Conservation (phyloP, 1,140 invertebrate genomes). For the Zaprionus tsacasi region DNA sequence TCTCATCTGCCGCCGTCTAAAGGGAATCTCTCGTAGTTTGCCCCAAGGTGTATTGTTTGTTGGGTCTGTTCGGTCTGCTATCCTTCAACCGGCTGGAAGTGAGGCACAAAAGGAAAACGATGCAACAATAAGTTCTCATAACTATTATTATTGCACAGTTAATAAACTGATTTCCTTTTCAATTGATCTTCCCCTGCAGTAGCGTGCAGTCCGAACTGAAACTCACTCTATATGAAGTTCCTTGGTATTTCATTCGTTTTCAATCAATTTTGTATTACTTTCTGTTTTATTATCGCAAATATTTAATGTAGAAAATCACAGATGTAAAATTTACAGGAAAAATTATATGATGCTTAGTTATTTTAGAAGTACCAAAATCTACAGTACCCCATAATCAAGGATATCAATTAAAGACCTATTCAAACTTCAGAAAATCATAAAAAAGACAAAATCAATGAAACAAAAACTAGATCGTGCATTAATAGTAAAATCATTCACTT, state of each 20-base stretch:
- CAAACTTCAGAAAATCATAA: too few relatives aligned
- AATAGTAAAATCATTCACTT: too few relatives aligned
- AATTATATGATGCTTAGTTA: too few relatives aligned
- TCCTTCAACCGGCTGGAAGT: conserved; percentile 36
- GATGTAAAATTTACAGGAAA: too few relatives aligned
- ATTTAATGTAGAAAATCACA: too few relatives aligned
- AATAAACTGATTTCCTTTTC: conserved; percentile 44
- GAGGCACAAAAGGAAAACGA: conserved; percentile 36
- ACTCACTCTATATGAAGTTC: not conserved
- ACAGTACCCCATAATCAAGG: too few relatives aligned
- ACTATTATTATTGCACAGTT: conserved; percentile 28
- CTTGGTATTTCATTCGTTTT: not conserved
- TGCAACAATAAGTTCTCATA: conserved; percentile 41
- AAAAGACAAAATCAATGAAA: too few relatives aligned
- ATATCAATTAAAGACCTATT: too few relatives aligned
- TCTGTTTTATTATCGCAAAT: too few relatives aligned
- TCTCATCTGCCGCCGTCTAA: conserved; percentile 41
- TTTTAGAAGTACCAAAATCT: too few relatives aligned
- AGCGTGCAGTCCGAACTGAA: not conserved
- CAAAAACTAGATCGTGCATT: too few relatives aligned
- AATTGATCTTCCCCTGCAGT: conserved; percentile 10
- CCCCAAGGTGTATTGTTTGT: conserved; percentile 42
- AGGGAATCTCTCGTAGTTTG: conserved; percentile 29
- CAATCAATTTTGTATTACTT: not conserved
- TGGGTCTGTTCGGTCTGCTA: conserved; percentile 14